Base-by-base conservation (phyloP, 2,888 invertebrate genomes). In the Morpho deidamia region DNA sequence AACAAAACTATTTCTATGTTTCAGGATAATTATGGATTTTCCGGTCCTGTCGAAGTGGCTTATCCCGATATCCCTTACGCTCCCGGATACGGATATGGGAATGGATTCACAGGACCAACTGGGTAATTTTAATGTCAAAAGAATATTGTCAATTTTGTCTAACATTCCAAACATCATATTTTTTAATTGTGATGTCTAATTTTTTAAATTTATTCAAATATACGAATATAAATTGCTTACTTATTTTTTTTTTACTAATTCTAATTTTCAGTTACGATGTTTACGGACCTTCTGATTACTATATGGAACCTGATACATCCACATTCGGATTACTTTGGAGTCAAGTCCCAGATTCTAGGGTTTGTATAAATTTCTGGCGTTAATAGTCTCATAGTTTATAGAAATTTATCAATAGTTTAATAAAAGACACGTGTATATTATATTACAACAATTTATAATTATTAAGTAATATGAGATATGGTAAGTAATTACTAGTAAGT, bases 41-140 rank as follows among this genome's bases (percentile, higher is more conserved):
- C 74, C 0, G 68, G 62, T 2, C 73, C 79, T 1, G 67, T 70
- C 7, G 87, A 88, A 58, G 74, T 87, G 0, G 71, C 75, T 0
- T 88, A 84, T 47, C 86, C 89, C 23, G 86, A 87, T 59, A 66
- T 88, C 11, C 78, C 81, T 0, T 89, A 89, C 53, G 89, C 89
- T 0, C 89, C 89, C 8, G 84, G 79, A 0, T 89, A 87, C 51
- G 67, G 73, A 2, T 88, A 88, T 53, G 80, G 79, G 37, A 59
- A 64, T 43, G 73, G 71, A 32, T 83, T 80, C 50, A 67, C 74
- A 35, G 67, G 69, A 32, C 64, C 75, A 7, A 78, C 76, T 58
- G 72, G 71, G 86, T 86, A 70, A 70, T 62, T 63, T 37, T 23
- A 5, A 23, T 23, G 5, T 23, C 2, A 23, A 14, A 14, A 23